Conservation (phyloP, 2,888 invertebrate species). For the Rosalia funebris region DNA sequence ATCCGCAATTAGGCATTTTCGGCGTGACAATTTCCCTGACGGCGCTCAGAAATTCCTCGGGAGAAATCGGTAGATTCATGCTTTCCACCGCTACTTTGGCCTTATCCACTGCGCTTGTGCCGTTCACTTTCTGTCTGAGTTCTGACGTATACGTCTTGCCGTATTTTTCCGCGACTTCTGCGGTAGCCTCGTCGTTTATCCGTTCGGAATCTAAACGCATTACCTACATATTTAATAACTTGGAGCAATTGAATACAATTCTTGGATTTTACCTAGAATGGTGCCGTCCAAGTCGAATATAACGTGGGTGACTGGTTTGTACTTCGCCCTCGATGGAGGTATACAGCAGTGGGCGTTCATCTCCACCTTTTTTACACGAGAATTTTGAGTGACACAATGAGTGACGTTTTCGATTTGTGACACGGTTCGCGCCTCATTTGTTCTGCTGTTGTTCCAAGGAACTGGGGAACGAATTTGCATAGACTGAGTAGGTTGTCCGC, state of each 20-base stretch:
- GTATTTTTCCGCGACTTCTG: slow-evolving; percentile 72
- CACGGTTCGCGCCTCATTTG: no score
- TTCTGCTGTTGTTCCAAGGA: no score
- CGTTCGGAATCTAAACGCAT: slow-evolving; percentile 74
- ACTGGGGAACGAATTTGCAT: no score
- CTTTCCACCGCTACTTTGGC: slow-evolving; percentile 68
- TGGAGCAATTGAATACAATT: not conserved
- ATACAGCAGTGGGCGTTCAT: slow-evolving; percentile 35
- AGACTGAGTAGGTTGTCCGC: no score
- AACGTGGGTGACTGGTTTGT: slow-evolving; percentile 76
- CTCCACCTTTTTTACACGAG: not conserved
- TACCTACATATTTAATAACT: no score
- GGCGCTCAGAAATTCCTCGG: slow-evolving; percentile 71
- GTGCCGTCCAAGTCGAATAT: slow-evolving; percentile 80
- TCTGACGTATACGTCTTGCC: slow-evolving; percentile 81
- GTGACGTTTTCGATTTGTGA: not conserved
- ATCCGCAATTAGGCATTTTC: slow-evolving; percentile 70
- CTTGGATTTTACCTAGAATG: slow-evolving; percentile 68
- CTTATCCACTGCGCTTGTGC: slow-evolving; percentile 70
- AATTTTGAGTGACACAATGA: not conserved
- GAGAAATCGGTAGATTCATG: slow-evolving; percentile 72
- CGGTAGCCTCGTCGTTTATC: slow-evolving; percentile 77
- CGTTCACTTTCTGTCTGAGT: slow-evolving; percentile 78
- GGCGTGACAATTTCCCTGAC: slow-evolving; percentile 66
- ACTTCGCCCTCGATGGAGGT: slow-evolving; percentile 43